These are phyloP conservation scores for Monomorium pharaonis DNA, from an alignment of 1,140 invertebrate species.

Conservation along the genomic window DNA sequence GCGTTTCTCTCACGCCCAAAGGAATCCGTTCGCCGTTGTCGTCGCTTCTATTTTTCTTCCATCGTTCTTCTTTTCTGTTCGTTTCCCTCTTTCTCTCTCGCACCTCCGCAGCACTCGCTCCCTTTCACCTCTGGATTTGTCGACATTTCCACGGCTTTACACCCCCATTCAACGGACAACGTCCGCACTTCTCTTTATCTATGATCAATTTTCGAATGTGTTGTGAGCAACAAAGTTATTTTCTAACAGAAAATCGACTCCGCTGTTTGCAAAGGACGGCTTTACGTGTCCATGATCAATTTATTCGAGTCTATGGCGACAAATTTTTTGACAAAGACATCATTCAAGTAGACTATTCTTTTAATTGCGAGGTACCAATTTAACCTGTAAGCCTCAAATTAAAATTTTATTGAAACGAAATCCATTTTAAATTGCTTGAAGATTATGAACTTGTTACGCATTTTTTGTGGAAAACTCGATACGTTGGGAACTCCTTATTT, in stretches of 20 bases:
- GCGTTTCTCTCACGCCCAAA: constrained; percentile 51
- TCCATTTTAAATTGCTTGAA: background rate
- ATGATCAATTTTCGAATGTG: constrained; percentile 37
- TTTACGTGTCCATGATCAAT: background rate
- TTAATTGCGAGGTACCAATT: constrained; percentile 15
- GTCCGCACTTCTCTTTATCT: constrained; percentile 6
- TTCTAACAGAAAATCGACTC: constrained; percentile 25
- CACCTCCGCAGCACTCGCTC: background rate
- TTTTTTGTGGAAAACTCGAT: background rate
- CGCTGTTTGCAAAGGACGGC: background rate
- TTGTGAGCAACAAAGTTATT: constrained; percentile 18
- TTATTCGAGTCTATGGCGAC: background rate
- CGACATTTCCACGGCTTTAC: constrained; percentile 36
- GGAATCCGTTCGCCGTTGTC: constrained; percentile 62
- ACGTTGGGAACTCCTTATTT: background rate
- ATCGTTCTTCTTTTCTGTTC: constrained; percentile 29
- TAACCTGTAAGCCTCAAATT: background rate
- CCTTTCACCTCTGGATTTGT: constrained; percentile 58
- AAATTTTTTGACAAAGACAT: background rate
- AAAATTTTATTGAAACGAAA: background rate
- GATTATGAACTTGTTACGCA: background rate
- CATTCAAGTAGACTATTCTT: background rate
- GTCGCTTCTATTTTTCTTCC: constrained; percentile 69
- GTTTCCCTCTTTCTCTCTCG: background rate
- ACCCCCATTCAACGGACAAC: constrained; percentile 24